These are phyloP conservation scores for Gyps fulvus DNA, from an alignment of 2,113 vertebrate genomes.

Conservation along the genomic window DNA sequence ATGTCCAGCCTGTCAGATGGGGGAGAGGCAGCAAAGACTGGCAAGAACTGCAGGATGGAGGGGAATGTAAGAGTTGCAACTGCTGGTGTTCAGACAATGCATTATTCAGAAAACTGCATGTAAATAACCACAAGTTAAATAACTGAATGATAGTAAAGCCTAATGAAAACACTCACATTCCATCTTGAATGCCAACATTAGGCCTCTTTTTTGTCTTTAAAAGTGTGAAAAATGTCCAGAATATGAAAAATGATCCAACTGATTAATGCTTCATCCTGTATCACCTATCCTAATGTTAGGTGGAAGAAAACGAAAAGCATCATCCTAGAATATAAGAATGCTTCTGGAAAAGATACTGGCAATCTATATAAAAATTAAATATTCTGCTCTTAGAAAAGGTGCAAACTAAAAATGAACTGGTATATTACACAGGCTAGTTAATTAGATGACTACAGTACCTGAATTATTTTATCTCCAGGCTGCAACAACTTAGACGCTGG, in stretches of 20 bases:
- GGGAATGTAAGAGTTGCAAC: background rate
- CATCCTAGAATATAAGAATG: background rate
- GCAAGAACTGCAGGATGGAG: background rate
- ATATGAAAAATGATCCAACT: background rate
- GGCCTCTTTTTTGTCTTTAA: background rate
- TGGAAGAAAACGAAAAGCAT: background rate
- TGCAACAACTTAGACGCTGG: slow-evolving; percentile 88
- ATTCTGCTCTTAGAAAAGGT: background rate
- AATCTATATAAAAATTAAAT: background rate
- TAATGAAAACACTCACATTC: background rate
- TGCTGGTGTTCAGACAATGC: background rate
- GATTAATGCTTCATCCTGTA: background rate
- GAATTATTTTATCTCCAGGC: slow-evolving; percentile 86
- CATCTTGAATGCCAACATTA: background rate
- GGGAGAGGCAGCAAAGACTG: background rate
- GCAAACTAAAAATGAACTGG: background rate
- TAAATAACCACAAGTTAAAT: background rate
- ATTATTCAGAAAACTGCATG: background rate
- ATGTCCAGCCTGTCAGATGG: background rate
- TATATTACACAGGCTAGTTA: background rate
- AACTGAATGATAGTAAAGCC: background rate
- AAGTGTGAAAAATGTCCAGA: background rate
- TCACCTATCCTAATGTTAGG: background rate
- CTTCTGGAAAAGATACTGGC: background rate
- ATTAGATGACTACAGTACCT: slow-evolving; percentile 65